Conservation (phyloP, 2,797 vertebrate species). For the Atherinosoma microstoma region DNA sequence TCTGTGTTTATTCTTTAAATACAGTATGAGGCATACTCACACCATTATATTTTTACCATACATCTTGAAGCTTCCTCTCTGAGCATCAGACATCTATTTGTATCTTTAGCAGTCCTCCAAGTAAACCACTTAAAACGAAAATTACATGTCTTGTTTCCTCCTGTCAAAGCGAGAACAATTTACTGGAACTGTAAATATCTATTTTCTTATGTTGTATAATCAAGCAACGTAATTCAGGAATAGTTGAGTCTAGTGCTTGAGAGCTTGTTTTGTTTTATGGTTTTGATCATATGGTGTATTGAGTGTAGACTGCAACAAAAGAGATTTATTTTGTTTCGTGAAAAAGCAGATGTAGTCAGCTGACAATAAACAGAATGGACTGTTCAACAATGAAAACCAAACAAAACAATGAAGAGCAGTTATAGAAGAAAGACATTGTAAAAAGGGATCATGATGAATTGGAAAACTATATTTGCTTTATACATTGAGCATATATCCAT, state of each 20-base stretch:
- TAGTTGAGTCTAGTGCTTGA: background rate
- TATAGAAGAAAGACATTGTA: background rate
- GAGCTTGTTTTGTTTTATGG: slow-evolving; percentile 1
- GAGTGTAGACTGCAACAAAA: background rate
- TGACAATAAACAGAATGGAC: slow-evolving; percentile 2
- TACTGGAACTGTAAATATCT: background rate
- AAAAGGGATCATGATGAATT: background rate
- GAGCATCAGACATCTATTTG: slow-evolving; percentile 10
- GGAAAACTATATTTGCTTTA: background rate
- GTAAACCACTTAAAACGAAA: slow-evolving; percentile 6
- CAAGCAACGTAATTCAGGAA: background rate
- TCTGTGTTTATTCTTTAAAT: slow-evolving; percentile 29
- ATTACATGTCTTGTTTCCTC: slow-evolving; percentile 7
- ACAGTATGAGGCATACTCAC: slow-evolving; percentile 1
- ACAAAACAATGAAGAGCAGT: slow-evolving; percentile 1
- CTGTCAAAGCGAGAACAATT: slow-evolving; percentile 8
- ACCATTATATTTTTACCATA: background rate
- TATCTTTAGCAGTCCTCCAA: slow-evolving; percentile 4
- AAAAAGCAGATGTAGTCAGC: background rate
- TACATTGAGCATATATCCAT: background rate
- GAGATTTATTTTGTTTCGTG: background rate
- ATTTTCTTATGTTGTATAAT: slow-evolving; percentile 1
- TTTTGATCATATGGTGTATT: background rate
- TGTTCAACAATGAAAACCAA: background rate
- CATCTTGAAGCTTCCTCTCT: slow-evolving; percentile 5